Conservation (phyloP, 2,888 invertebrate species). For the Trichopoda pennipes region DNA sequence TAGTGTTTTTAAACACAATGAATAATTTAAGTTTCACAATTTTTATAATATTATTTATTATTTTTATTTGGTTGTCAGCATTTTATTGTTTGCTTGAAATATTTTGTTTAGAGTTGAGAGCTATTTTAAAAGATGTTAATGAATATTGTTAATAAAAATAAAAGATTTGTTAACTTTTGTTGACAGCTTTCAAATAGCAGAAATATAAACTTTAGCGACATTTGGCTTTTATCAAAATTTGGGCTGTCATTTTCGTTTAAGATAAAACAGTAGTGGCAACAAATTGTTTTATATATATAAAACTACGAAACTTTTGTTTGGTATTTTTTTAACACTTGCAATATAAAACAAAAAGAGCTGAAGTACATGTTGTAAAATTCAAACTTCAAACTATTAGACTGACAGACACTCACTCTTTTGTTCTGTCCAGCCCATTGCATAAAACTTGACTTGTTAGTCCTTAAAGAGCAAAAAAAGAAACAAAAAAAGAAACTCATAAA, state of each 20-base stretch:
- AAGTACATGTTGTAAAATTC: conserved; percentile 57
- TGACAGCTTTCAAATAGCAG: conserved; percentile 35
- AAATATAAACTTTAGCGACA: conserved; percentile 54
- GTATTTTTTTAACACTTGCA: conserved; percentile 18
- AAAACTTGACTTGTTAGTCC: conserved; percentile 60
- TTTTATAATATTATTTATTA: no score
- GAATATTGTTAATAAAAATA: conserved; percentile 15
- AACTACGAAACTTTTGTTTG: conserved; percentile 36
- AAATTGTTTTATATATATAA: conserved; percentile 14
- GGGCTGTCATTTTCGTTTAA: conserved; percentile 47
- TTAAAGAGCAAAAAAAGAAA: conserved; percentile 18
- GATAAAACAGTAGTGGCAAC: conserved; percentile 35
- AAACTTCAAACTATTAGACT: conserved; percentile 58
- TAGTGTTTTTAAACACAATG: no score
- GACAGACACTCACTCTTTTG: conserved; percentile 46
- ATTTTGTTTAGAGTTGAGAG: no score
- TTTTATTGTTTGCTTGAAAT: no score
- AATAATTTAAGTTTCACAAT: no score
- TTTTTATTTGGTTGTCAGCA: no score
- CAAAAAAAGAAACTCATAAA: conserved; percentile 59
- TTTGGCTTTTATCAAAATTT: conserved; percentile 55
- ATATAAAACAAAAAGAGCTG: conserved; percentile 29
- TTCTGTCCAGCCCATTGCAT: conserved; percentile 47
- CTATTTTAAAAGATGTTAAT: conserved; percentile 8
- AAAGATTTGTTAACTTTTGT: conserved; percentile 25